Base-by-base conservation (phyloP, 2,797 vertebrate species). In the Nothura maculosa region DNA sequence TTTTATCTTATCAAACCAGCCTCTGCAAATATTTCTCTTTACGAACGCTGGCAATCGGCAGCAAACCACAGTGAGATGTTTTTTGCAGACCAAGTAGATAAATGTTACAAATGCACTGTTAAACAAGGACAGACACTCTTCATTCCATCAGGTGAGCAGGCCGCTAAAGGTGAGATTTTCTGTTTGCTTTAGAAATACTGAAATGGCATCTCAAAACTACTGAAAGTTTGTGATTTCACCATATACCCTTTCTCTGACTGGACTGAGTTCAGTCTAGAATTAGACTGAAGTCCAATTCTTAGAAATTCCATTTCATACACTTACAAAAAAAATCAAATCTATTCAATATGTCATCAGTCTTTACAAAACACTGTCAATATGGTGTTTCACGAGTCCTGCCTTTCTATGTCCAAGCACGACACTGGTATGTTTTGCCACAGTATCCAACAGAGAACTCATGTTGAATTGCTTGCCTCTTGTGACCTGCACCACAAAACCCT, bases 1-100 rank as follows among this genome's bases (percentile, higher is more conserved):
- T 99, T 99, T 97, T 99, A 99, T 98, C 98, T 99, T 94, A 99
- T 99, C 98, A 99, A 99, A 96, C 99, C 99, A 63, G 98, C 99
- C 38, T 99, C 99, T 6, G 99, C 99, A 93, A 99, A 99, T 97
- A 98, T 99, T 96, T 99, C 99, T 69, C 97, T 99, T 34, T 99
- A 99, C 5, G 99, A 99, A 95, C 99, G 99, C 92, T 99, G 99
- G 99, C 99, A 98, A 57, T 99, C 99, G 0, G 99, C 99, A 54
- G 98, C 99, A 82, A 99, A 99, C 98, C 98, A 99, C 98, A 99
- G 98, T 0, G 99, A 99, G 96, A 99, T 99, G 99, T 99, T 99
- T 97, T 99, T 99, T 81, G 99, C 99, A 4, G 99, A 99, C 97
- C 99, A 99, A 97, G 99, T 99, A 97, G 99, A 99, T 97, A 99